Evolutionary conservation across 2,797 vertebrate genomes (phyloP), one percentile per base, ranked within the genome.

Genomic region (Enteromius viviparus): DNA sequence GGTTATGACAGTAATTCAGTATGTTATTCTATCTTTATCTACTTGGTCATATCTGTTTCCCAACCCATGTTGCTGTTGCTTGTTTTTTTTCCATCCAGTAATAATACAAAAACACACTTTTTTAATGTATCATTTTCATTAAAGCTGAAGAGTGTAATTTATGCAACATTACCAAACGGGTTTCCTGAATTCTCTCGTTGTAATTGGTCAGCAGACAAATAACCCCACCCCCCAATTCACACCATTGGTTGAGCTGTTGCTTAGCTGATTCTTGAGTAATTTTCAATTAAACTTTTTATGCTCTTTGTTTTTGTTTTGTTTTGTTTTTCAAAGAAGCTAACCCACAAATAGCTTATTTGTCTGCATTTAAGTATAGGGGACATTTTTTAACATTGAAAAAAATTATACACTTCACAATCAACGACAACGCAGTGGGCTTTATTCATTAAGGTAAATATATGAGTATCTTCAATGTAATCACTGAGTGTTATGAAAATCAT

Each of bases 241-340:
- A 19, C 47, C 17, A 72, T 42, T 26, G n/a, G 74, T 26, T 42
- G 53, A 76, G 53, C 74, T 76, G 74, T 76, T 60, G 21, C 32
- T 15, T 7, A 40, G 21, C 14, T 11, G 49, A 51, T 51, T 72
- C 45, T 51, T 1, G 5, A 72, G 69, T 1, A 29, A 62, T 62
- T 58, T 10, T 58, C n/a, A 58, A 58, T 23, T 26, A 60, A 26
- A 10, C 9, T 60, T 58, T 58, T 58, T 23, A 23, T 55, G 9
- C 53, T 3, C 10, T 45, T 12, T 12, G 8, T 45, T 60, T 58
- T 9, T 42, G 2, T 10, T 9, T 37, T 6, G 6, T 1, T 37
- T 37, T 37, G 26, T 60, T 72, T 49, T 72, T 11, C 1, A 26
- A 34, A 21, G 26, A 72, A 51, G 19, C 26, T 6, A 72, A 34